Evolutionary conservation across 2,888 invertebrate species (phyloP).

Genomic region (Drosophila parthenogenetica): DNA sequence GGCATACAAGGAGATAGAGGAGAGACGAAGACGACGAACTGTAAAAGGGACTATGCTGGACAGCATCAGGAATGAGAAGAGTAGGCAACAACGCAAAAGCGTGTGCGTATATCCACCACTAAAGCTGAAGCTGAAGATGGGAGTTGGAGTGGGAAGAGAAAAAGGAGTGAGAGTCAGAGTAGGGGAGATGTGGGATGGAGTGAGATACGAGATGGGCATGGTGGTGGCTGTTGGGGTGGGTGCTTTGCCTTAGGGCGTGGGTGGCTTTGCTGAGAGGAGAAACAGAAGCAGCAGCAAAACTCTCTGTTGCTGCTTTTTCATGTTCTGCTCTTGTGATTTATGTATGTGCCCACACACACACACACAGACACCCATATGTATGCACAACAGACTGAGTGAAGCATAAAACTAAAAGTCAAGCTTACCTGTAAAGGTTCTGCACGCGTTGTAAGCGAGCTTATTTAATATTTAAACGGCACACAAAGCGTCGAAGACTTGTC

Average conservation of each 20-base stretch:
- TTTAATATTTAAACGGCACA: slow-evolving; percentile 60
- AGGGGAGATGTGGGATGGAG: not conserved
- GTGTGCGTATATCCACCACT: slow-evolving; percentile 70
- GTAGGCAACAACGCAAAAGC: slow-evolving; percentile 69
- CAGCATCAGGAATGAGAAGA: slow-evolving; percentile 46
- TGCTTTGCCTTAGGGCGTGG: slow-evolving; percentile 45
- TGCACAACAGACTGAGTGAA: not conserved
- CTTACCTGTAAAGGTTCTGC: slow-evolving; percentile 70
- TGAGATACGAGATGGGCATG: slow-evolving; percentile 32
- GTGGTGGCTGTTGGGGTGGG: slow-evolving; percentile 37
- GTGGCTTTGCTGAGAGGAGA: slow-evolving; percentile 41
- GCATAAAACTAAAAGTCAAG: slow-evolving; percentile 62
- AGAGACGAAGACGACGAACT: slow-evolving; percentile 1
- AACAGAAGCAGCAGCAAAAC: slow-evolving; percentile 46
- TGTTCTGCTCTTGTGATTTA: slow-evolving; percentile 55
- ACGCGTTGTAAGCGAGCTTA: slow-evolving; percentile 66
- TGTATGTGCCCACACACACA: slow-evolving; percentile 36
- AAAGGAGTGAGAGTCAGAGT: slow-evolving; percentile 1
- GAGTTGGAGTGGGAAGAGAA: not conserved
- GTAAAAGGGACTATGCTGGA: slow-evolving; percentile 20
- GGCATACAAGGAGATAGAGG: slow-evolving; percentile 19
- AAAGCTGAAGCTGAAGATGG: slow-evolving; percentile 29
- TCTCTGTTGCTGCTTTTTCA: slow-evolving; percentile 35
- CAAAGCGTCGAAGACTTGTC: slow-evolving; percentile 46
- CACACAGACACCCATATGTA: not conserved